A percentile compares a stretch with the other conserved stretches of the same genome.
phyloP scores from a whole-genome alignment of 2,888 invertebrate species.

The Thecophora atra region DNA sequence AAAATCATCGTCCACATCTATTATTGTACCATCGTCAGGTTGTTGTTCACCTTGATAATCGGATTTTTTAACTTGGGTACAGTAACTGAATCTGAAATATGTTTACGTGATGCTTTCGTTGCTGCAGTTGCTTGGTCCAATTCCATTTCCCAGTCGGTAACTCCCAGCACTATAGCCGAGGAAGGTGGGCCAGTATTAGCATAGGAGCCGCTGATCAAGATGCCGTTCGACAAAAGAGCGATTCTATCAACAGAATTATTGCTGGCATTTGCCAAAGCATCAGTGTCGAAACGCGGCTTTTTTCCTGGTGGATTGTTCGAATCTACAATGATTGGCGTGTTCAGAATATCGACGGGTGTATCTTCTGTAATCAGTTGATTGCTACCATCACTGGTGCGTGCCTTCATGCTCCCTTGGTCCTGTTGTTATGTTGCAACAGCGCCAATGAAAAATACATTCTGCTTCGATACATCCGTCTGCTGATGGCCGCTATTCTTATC shows the following conservation, averaged over 20 bases:
- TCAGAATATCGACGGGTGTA: constrained; percentile 69
- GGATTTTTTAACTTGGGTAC: no score
- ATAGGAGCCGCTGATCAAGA: constrained; percentile 27
- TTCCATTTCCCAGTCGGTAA: constrained; percentile 72
- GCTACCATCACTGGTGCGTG: constrained; percentile 22
- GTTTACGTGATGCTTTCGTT: constrained; percentile 40
- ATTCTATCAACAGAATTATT: constrained; percentile 40
- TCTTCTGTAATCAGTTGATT: constrained; percentile 69
- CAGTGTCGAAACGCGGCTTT: constrained; percentile 28
- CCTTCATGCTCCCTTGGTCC: constrained; percentile 15
- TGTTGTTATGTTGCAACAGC: constrained; percentile 39
- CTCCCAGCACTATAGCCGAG: constrained; percentile 56
- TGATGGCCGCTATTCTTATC: constrained; percentile 26
- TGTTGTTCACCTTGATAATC: no score
- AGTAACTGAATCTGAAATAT: constrained; percentile 28
- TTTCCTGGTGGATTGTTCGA: constrained; percentile 15
- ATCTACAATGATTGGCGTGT: constrained; percentile 62
- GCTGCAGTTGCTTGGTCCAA: constrained; percentile 67
- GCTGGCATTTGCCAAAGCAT: constrained; percentile 41
- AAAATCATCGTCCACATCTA: constrained; percentile 49
- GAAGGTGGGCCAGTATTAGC: constrained; percentile 32
- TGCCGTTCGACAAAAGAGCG: constrained; percentile 40
- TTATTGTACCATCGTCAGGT: constrained; percentile 36
- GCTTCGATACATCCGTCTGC: constrained; percentile 43
- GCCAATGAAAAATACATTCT: constrained; percentile 58